phyloP scores from a whole-genome alignment of 2,888 invertebrate genomes.

The Plebejus melissa region DNA sequence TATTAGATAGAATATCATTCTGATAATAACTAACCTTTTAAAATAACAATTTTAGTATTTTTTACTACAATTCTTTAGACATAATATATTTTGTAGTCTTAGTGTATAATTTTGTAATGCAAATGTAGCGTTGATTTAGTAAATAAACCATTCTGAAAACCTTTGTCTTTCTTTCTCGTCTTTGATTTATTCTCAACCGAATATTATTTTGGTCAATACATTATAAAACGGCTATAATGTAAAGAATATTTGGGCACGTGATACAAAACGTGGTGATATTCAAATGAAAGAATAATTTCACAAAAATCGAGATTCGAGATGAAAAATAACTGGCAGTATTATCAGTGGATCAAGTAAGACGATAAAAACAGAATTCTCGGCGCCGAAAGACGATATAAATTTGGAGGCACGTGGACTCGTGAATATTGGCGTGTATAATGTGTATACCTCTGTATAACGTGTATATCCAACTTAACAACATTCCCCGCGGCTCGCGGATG shows the following conservation, averaged over 20 bases:
- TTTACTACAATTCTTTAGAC: no score
- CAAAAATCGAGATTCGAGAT: background rate
- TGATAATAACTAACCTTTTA: no score
- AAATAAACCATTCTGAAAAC: no score
- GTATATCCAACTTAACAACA: conserved; percentile 10
- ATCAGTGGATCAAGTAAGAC: background rate
- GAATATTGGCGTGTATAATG: background rate
- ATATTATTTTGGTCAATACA: background rate
- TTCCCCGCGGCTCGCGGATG: conserved; percentile 25
- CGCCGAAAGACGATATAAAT: conserved; percentile 3
- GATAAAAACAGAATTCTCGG: background rate
- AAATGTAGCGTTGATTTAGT: no score
- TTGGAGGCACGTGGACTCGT: background rate
- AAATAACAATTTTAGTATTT: no score
- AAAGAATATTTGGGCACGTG: background rate
- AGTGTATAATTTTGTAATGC: no score
- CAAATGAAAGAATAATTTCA: background rate
- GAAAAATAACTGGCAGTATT: background rate
- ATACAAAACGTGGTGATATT: background rate
- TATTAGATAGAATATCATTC: no score
- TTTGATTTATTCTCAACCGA: background rate
- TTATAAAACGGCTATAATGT: background rate
- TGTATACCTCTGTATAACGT: background rate
- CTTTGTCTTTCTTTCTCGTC: background rate
- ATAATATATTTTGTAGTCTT: no score